Evolutionary conservation across 2,888 invertebrate species (phyloP), one percentile per base, ranked within the genome.

Genomic region (Pyrgus malvae): DNA sequence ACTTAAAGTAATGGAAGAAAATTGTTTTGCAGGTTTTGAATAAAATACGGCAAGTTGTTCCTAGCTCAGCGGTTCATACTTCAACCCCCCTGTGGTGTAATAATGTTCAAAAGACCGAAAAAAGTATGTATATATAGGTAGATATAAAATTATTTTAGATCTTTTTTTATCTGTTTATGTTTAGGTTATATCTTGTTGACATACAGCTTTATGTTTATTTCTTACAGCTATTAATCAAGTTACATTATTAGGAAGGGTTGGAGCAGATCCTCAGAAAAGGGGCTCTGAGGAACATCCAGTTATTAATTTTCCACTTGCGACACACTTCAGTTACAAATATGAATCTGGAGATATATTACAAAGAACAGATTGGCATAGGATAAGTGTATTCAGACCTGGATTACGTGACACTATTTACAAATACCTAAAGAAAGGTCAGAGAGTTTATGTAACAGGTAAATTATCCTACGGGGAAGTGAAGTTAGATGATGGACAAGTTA

Each of bases 361-460:
- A 74, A 93, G 95, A 68, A 97, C 97, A 6, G 97, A 98, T 65
- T 98, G 98, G 98, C 98, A 98, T 80, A 91, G 96, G 67, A 83
- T 98, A 44, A 94, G 95, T 66, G 94, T 98, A 5, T 98, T 98
- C 76, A 96, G 94, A 71, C 97, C 97, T 2, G 92, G 92, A 50
- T 91, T 98, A 1, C 91, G 97, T 31, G 96, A 97, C 21, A 92
- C 92, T 0, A 94, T 97, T 0, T 93, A 94, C 71, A 94, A 93
- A 70, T 96, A 93, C 74, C 78, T 98, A 54, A 95, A 93, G 69
- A 98, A 97, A 84, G 98, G 98, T 0, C 96, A 96, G 73, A 91
- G 97, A 63, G 93, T 97, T 0, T 92, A 96, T 83, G 92, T 98
- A 0, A 93, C 94, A 58, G 98, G 98, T 4, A 93, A 94, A 79